These are phyloP conservation scores for Platycheirus albimanus DNA, from an alignment of 2,888 invertebrate species.

Conservation along the genomic window DNA sequence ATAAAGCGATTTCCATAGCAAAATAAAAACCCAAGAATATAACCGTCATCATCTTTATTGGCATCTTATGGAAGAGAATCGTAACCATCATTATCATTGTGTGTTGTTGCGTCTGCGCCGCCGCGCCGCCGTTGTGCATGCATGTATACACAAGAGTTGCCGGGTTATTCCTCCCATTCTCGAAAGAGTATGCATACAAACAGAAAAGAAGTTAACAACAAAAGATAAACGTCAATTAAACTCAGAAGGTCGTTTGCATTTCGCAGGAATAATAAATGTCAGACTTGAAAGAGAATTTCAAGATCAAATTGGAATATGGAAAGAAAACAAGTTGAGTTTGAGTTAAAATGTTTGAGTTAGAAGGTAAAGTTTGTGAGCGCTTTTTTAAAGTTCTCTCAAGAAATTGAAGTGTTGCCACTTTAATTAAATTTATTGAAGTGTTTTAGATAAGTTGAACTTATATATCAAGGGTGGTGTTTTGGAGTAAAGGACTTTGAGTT, in stretches of 20 bases:
- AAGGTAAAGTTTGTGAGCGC: too few relatives aligned
- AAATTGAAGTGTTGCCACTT: too few relatives aligned
- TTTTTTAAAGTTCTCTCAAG: too few relatives aligned
- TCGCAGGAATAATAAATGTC: constrained; percentile 25
- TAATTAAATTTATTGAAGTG: too few relatives aligned
- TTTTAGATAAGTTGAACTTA: too few relatives aligned
- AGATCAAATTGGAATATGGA: constrained; percentile 43
- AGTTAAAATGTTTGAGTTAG: too few relatives aligned
- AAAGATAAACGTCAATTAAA: constrained; percentile 27
- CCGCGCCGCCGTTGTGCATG: too few relatives aligned
- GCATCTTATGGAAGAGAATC: background rate
- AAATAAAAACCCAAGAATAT: background rate
- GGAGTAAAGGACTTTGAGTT: too few relatives aligned
- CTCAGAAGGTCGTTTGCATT: constrained; percentile 56
- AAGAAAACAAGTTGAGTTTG: constrained; percentile 16
- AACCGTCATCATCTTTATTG: background rate
- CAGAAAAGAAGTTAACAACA: constrained; percentile 24
- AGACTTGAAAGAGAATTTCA: constrained; percentile 51
- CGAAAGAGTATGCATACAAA: background rate
- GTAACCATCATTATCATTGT: background rate
- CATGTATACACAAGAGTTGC: background rate
- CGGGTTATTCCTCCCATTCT: background rate
- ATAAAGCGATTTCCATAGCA: background rate
- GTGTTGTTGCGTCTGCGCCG: background rate
- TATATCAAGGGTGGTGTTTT: too few relatives aligned